Conservation (phyloP, 1,140 invertebrate species). For the Brevipalpus yothersi region DNA sequence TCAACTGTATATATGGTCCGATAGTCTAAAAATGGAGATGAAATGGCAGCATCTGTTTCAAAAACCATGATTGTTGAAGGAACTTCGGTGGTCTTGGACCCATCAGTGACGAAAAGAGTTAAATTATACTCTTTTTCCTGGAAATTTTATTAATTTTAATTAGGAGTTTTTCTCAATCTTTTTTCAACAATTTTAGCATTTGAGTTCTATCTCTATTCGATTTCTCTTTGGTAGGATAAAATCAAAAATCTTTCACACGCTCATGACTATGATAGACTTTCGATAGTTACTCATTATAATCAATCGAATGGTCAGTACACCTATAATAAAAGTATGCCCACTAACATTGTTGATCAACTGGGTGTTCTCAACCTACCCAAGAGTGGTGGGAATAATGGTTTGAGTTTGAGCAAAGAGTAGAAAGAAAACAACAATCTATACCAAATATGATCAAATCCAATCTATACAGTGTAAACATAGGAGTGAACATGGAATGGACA, state of each 20-base stretch:
- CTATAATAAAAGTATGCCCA: too few relatives aligned
- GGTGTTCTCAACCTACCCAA: too few relatives aligned
- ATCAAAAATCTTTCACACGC: too few relatives aligned
- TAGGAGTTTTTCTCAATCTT: neutral
- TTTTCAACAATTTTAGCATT: neutral
- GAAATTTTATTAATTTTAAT: neutral
- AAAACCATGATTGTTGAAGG: constrained; percentile 13
- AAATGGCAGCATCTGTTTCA: neutral
- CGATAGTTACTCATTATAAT: too few relatives aligned
- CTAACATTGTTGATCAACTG: too few relatives aligned
- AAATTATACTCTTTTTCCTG: constrained; percentile 14
- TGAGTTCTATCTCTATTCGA: too few relatives aligned
- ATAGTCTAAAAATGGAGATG: constrained; percentile 12
- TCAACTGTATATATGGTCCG: constrained; percentile 10
- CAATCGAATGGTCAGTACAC: too few relatives aligned
- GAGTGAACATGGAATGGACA: neutral
- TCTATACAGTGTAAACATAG: neutral
- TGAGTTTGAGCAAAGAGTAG: too few relatives aligned
- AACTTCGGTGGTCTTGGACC: constrained; percentile 11
- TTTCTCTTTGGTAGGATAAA: too few relatives aligned
- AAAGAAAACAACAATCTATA: neutral
- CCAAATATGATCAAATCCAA: neutral
- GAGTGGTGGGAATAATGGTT: too few relatives aligned
- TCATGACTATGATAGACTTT: too few relatives aligned
- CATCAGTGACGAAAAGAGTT: constrained; percentile 14